Conservation (phyloP, 2,113 vertebrate species). For the Cebus imitator region DNA sequence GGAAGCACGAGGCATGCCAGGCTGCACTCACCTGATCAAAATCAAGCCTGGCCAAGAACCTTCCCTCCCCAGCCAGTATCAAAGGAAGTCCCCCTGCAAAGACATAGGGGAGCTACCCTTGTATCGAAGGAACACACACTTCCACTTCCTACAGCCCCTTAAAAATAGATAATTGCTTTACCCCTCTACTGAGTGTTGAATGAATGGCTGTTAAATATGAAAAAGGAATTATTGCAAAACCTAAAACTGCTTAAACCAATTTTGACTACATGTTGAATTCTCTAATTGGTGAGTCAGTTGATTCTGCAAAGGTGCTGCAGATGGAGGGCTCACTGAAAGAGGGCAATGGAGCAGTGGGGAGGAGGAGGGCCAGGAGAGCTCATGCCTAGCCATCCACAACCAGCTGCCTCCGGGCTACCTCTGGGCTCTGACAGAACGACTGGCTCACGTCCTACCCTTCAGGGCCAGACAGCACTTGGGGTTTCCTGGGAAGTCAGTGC, state of each 20-base stretch:
- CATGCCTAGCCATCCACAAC: not conserved
- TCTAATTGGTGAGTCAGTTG: not conserved
- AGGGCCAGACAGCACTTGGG: accelerated
- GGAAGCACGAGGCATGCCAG: not conserved
- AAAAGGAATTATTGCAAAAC: not conserved
- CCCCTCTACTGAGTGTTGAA: not conserved
- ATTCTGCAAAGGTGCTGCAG: not conserved
- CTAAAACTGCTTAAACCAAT: not conserved
- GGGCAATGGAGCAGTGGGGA: accelerated
- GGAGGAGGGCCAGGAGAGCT: not conserved
- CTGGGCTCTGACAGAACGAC: not conserved
- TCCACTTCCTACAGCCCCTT: not conserved
- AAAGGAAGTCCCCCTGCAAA: not conserved
- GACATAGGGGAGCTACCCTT: not conserved
- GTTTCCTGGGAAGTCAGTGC: not conserved
- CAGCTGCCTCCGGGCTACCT: not conserved
- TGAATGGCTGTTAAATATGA: not conserved
- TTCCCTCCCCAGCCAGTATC: not conserved
- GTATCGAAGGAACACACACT: not conserved
- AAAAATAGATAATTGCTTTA: not conserved
- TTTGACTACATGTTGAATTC: not conserved
- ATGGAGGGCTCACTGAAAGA: not conserved
- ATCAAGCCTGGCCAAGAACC: not conserved
- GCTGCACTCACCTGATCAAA: too few relatives aligned
- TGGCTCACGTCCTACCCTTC: accelerated